These are phyloP conservation scores for Theonella swinhoei DNA, from an alignment of 37 sponge, comb jelly and placozoan species.

Conservation along the genomic window DNA sequence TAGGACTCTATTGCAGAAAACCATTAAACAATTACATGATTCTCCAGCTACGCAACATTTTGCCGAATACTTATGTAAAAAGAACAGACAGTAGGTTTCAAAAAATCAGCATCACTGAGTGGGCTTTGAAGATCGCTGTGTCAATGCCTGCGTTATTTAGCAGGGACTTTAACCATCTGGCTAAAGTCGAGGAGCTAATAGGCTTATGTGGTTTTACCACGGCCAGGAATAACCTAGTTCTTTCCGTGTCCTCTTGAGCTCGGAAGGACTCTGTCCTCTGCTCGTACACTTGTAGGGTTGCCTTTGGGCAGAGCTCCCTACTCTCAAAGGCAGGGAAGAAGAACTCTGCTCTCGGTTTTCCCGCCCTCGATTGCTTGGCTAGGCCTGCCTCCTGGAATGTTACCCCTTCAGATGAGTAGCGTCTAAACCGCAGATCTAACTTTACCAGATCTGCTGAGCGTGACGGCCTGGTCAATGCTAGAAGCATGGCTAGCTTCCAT, in stretches of 20 bases:
- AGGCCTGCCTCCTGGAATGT: background rate
- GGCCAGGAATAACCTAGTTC: constrained; percentile 14
- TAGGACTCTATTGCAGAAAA: too few species aligned
- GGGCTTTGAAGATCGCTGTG: constrained; percentile 18
- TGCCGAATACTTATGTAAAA: too few species aligned
- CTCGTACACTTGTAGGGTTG: constrained; percentile 26
- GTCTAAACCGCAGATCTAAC: background rate
- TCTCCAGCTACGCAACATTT: too few species aligned
- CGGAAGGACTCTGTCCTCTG: too few species aligned
- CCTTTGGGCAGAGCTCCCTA: constrained; percentile 13
- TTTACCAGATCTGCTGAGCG: too few species aligned
- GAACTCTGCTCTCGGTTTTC: constrained; percentile 18
- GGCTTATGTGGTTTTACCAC: constrained; percentile 28
- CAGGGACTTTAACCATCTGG: constrained; percentile 38
- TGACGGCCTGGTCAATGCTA: too few species aligned
- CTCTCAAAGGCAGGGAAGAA: constrained; percentile 31
- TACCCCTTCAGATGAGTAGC: background rate
- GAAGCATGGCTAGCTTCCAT: too few species aligned
- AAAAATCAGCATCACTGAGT: too few species aligned
- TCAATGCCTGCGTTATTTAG: too few species aligned
- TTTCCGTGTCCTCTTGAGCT: background rate
- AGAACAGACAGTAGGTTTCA: too few species aligned
- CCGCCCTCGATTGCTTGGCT: background rate
- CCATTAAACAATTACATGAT: too few species aligned
- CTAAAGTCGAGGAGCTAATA: constrained; percentile 30